Conservation (phyloP, 2,888 invertebrate species). For the Dasysyrphus tricinctus region DNA sequence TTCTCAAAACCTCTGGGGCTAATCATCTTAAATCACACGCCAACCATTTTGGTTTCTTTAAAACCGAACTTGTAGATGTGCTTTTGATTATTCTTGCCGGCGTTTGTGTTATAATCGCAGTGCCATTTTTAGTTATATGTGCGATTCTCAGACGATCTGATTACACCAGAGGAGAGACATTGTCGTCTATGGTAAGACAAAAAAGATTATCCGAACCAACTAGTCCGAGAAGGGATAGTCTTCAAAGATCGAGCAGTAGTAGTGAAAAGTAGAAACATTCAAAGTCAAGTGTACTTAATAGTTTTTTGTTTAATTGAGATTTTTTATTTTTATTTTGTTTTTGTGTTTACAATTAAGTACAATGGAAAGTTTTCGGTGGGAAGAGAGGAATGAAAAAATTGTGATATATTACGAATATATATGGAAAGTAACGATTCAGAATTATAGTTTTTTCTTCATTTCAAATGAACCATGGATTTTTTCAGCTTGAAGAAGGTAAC, state of each 20-base stretch:
- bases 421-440: conserved; percentile 44
- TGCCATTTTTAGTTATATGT: conserved; percentile 81
- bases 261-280: conserved; percentile 44
- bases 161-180: conserved; percentile 70
- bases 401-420: conserved; percentile 73
- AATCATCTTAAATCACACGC: conserved; percentile 81
- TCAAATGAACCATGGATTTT: background rate
- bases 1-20: conserved; percentile 80
- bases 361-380: conserved; percentile 52
- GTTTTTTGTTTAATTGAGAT: conserved; percentile 3
- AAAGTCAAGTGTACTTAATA: conserved; percentile 54
- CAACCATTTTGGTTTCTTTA: conserved; percentile 80
- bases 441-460: background rate
- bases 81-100: conserved; percentile 80
- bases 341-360: conserved; percentile 38
- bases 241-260: conserved; percentile 49
- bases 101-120: conserved; percentile 80
- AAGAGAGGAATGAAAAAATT: conserved; percentile 47
- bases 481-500: background rate
- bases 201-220: conserved; percentile 47
- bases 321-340: conserved; percentile 23
- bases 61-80: conserved; percentile 81
- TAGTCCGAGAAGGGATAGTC: conserved; percentile 41
- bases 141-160: conserved; percentile 81
- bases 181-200: conserved; percentile 26